Evolutionary conservation across 2,888 invertebrate genomes (phyloP), one percentile per base, ranked within the genome.

Genomic region (Melinaea marsaeus): DNA sequence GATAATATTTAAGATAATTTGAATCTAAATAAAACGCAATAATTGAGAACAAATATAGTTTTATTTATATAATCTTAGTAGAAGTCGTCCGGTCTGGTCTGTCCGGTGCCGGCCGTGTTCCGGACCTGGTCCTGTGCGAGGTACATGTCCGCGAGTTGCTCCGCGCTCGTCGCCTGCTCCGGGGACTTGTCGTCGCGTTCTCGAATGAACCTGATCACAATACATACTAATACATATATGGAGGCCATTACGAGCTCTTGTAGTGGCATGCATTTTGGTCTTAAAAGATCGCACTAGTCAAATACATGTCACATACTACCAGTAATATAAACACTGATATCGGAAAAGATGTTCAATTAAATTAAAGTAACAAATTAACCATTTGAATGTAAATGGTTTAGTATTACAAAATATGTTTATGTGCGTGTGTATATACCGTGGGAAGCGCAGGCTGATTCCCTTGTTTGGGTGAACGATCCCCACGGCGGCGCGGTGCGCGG

Each of bases 361-460:
- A 22, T 22, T 22, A 22, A 22, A 22, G 22, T 22, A 22, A 22
- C 22, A 22, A 22, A 22, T 22, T 22, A 22, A 22, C 22, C 22
- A 22, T 22, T 22, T 22, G 22, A 22, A 22, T 22, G 22, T 46
- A 46, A 46, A 46, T 46, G 13, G 11, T 46, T 56, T 2, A 32
- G 22, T 22, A 22, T 22, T 22, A 22, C 22, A 22, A 22, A 22
- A 13, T 35, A n/a, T 57, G 22, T 57, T 11, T 35, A n/a, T n/a
- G 32, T 33, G 22, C 35, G 4, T 11, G 11, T 37, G 37, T 51
- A 13, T 33, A 13, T 66, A 86, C 79, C 98, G 93, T 4, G 99
- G 99, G 87, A 99, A 99, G 54, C 99, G 92, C 54, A 99, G 90
- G 2, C 99, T 99, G 76, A 99, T 96, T 33, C 99, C 99, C 77